These are phyloP conservation scores for Aporrectodea caliginosa DNA, from an alignment of 1,140 invertebrate species.

Conservation along the genomic window DNA sequence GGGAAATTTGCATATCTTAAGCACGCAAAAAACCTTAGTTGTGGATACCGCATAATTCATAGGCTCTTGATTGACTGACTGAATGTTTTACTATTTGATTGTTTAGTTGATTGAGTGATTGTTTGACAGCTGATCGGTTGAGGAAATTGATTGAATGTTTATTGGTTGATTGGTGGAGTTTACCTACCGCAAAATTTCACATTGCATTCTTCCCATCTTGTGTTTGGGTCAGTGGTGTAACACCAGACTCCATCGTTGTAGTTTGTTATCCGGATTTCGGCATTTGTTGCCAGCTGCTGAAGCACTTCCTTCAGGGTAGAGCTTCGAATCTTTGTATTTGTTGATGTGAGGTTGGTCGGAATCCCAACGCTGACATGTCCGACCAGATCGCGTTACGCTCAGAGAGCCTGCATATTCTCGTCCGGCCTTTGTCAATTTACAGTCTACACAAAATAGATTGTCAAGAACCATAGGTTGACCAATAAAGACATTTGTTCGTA, in stretches of 20 bases:
- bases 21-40: too few relatives aligned
- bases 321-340: background rate
- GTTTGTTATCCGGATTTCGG: background rate
- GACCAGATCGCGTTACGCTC: background rate
- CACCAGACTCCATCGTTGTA: background rate
- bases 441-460: too few relatives aligned
- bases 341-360: background rate
- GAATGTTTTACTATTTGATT: too few relatives aligned
- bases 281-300: background rate
- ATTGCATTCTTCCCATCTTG: background rate
- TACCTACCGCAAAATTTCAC: background rate
- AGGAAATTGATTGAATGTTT: too few relatives aligned
- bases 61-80: too few relatives aligned
- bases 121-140: too few relatives aligned
- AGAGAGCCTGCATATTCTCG: background rate
- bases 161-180: too few relatives aligned
- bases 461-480: too few relatives aligned
- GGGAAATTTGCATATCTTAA: too few relatives aligned
- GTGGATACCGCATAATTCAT: too few relatives aligned
- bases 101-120: too few relatives aligned
- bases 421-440: background rate
- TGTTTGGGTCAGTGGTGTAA: background rate
- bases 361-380: background rate
- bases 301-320: background rate
- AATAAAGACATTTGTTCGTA: too few relatives aligned